A percentile compares a stretch with the other conserved stretches of the same genome.
Evolutionary conservation across 2,888 invertebrate species (phyloP).

Genomic region (Bellardia bayeri): DNA sequence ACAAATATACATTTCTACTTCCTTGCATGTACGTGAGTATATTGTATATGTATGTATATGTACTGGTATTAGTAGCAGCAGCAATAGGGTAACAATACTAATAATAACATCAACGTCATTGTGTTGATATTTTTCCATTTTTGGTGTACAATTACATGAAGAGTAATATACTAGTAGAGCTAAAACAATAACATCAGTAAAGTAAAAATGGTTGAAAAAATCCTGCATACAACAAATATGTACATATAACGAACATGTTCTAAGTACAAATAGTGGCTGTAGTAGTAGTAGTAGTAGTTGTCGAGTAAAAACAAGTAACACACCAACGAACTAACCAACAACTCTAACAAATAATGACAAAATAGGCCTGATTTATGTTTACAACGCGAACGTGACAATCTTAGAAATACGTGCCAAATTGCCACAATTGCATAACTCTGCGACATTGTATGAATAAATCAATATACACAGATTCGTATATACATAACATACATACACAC

Average conservation of each 20-base stretch:
- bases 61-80: slow-evolving; percentile 24
- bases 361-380: slow-evolving; percentile 80
- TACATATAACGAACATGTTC: slow-evolving; percentile 29
- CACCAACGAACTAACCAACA: slow-evolving; percentile 66
- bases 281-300: neutral
- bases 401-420: slow-evolving; percentile 79
- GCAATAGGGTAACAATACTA: slow-evolving; percentile 56
- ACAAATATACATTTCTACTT: neutral
- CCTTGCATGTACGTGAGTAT: neutral
- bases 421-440: slow-evolving; percentile 73
- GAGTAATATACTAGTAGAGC: slow-evolving; percentile 35
- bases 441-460: slow-evolving; percentile 72
- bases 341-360: slow-evolving; percentile 77
- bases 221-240: slow-evolving; percentile 24
- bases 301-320: slow-evolving; percentile 41
- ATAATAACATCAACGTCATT: slow-evolving; percentile 71
- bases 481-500: neutral
- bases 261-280: slow-evolving; percentile 2
- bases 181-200: slow-evolving; percentile 46
- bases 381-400: slow-evolving; percentile 80
- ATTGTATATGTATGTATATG: neutral
- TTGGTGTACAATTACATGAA: slow-evolving; percentile 1
- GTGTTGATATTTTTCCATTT: slow-evolving; percentile 40
- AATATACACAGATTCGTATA: slow-evolving; percentile 49
- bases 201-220: slow-evolving; percentile 8